Evolutionary conservation across 2,888 invertebrate species (phyloP).

Genomic region (Eulithis testata): DNA sequence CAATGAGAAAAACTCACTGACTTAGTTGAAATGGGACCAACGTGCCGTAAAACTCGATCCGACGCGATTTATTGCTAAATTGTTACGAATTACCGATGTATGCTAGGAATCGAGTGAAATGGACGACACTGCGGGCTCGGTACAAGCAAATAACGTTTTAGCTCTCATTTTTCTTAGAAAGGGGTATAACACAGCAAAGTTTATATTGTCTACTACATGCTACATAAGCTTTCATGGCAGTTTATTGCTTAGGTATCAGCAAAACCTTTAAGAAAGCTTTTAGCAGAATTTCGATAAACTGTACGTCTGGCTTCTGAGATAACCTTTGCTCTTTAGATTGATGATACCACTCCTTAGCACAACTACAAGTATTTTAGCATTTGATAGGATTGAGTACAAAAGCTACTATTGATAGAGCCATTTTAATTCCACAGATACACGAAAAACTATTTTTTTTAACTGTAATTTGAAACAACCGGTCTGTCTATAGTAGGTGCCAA

Average conservation of each 20-base stretch:
- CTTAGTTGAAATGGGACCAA: constrained; percentile 75
- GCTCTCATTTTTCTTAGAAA: constrained; percentile 5
- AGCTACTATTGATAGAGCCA: neutral
- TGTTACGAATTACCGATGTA: constrained; percentile 70
- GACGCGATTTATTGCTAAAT: constrained; percentile 74
- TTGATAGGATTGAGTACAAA: neutral
- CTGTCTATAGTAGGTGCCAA: too few relatives aligned
- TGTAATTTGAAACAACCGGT: too few relatives aligned
- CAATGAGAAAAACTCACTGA: constrained; percentile 76
- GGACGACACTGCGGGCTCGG: constrained; percentile 14
- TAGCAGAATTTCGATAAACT: constrained; percentile 9
- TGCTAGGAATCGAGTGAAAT: constrained; percentile 52
- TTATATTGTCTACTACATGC: neutral
- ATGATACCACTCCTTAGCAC: neutral
- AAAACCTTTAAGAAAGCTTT: constrained; percentile 8
- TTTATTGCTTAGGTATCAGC: neutral
- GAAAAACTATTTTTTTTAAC: too few relatives aligned
- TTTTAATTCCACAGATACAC: too few relatives aligned
- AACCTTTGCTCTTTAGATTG: constrained; percentile 11
- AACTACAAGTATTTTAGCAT: neutral
- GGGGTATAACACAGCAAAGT: neutral
- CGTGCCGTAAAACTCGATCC: constrained; percentile 60
- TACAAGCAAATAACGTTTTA: constrained; percentile 2
- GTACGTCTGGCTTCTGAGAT: neutral
- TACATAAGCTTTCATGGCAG: neutral